These are phyloP conservation scores for Hephaestus fuliginosus DNA, from an alignment of 2,797 vertebrate genomes.

Conservation along the genomic window DNA sequence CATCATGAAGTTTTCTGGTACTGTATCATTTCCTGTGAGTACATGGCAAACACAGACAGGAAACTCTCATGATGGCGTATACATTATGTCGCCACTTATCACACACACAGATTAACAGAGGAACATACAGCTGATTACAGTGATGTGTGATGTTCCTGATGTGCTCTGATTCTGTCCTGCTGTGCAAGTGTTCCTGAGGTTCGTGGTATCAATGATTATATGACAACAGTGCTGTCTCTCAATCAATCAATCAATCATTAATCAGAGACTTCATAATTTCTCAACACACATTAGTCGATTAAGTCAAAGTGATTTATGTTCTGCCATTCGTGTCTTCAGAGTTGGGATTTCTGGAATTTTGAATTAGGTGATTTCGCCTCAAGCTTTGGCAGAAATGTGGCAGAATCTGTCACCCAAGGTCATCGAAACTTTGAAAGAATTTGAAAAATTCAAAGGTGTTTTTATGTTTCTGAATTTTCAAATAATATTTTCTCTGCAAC, in stretches of 20 bases:
- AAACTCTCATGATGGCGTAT: background rate
- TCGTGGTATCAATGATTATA: background rate
- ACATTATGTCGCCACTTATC: background rate
- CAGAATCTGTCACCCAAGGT: background rate
- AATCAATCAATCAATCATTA: background rate
- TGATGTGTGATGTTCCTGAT: too few relatives aligned
- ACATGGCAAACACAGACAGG: background rate
- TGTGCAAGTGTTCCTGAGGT: background rate
- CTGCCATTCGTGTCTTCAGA: background rate
- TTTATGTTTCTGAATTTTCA: background rate
- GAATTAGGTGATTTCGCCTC: background rate
- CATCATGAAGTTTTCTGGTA: background rate
- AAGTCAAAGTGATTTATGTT: too few relatives aligned
- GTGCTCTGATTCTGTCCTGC: background rate
- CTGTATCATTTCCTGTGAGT: background rate
- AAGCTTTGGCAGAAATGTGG: background rate
- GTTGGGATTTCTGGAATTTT: background rate
- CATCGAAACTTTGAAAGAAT: background rate
- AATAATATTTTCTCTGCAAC: background rate
- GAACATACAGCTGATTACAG: background rate
- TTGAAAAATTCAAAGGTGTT: background rate
- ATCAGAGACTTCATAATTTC: too few relatives aligned
- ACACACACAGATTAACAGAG: background rate
- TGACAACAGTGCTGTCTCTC: background rate
- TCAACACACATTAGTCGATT: too few relatives aligned